A percentile compares a stretch with the other conserved stretches of the same genome.
These are phyloP conservation scores for Podabrus alpinus DNA, from an alignment of 2,888 invertebrate species.

Conservation along the genomic window DNA sequence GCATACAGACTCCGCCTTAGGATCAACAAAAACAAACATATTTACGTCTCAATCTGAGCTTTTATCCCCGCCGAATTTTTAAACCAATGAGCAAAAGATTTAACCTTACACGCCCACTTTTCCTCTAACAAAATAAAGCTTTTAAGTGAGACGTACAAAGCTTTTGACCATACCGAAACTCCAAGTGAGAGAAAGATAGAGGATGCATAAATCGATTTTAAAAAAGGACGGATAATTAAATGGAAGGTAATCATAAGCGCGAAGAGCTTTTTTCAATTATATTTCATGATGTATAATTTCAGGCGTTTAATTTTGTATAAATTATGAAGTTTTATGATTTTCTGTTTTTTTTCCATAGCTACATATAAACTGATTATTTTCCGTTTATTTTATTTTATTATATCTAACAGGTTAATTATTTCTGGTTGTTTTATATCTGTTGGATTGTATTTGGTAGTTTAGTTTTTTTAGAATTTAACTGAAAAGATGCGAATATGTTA, in stretches of 20 bases:
- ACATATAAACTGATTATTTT: neutral
- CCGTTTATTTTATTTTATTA: neutral
- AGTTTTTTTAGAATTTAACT: neutral
- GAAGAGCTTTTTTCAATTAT: neutral
- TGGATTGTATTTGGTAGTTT: neutral
- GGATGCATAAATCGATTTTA: constrained; percentile 31
- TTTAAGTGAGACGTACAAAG: constrained; percentile 47
- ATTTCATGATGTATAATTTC: neutral
- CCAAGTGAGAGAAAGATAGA: constrained; percentile 13
- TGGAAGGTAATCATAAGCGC: constrained; percentile 11
- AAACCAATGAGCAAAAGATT: constrained; percentile 27
- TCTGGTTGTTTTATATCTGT: neutral
- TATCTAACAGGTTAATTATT: neutral
- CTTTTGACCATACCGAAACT: constrained; percentile 1
- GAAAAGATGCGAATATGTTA: neutral
- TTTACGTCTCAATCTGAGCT: constrained; percentile 56
- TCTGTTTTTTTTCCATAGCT: neutral
- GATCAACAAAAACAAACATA: constrained; percentile 54
- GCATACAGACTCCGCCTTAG: constrained; percentile 49
- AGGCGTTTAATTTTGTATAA: neutral
- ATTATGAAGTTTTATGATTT: neutral
- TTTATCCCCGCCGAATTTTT: constrained; percentile 43
- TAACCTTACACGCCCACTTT: constrained; percentile 44
- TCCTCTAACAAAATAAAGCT: constrained; percentile 45
- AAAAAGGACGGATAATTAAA: constrained; percentile 16